phyloP scores from a whole-genome alignment of 2,797 vertebrate genomes.

The Varecia variegata region DNA sequence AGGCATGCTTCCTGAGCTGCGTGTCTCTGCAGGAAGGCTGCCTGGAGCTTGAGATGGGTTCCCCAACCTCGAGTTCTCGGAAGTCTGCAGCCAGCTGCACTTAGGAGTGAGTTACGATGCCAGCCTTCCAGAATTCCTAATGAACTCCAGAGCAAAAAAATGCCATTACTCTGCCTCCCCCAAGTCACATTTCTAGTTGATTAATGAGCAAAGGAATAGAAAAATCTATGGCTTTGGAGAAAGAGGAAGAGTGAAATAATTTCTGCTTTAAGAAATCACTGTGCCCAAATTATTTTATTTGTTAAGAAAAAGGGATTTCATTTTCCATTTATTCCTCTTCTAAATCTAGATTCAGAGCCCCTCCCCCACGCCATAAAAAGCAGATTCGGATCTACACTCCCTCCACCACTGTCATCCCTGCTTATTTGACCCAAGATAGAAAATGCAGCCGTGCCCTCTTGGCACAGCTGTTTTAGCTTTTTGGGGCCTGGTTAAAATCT shows the following conservation, averaged over 20 bases:
- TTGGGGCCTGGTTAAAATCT: not conserved
- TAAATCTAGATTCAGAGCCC: not conserved
- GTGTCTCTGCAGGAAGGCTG: not conserved
- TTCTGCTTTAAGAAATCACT: not conserved
- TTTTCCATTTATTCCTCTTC: not conserved
- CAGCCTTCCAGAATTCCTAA: slow-evolving; percentile 6
- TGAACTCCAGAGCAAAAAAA: not conserved
- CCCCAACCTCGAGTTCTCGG: not conserved
- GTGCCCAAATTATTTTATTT: not conserved
- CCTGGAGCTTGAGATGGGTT: not conserved
- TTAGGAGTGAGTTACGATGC: not conserved
- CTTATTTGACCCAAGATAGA: not conserved
- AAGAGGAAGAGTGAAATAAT: not conserved
- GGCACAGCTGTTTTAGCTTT: not conserved
- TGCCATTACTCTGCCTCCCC: not conserved
- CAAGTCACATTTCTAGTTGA: not conserved
- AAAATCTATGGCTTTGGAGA: not conserved
- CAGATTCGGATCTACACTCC: not conserved
- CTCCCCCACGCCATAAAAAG: not conserved
- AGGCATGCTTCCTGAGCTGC: not conserved
- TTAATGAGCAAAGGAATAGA: not conserved
- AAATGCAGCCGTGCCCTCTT: not conserved
- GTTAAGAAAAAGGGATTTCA: not conserved
- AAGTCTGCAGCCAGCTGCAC: not conserved
- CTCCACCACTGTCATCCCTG: not conserved